These are phyloP conservation scores for Hypolimnas misippus DNA, from an alignment of 2,888 invertebrate genomes.

Conservation along the genomic window DNA sequence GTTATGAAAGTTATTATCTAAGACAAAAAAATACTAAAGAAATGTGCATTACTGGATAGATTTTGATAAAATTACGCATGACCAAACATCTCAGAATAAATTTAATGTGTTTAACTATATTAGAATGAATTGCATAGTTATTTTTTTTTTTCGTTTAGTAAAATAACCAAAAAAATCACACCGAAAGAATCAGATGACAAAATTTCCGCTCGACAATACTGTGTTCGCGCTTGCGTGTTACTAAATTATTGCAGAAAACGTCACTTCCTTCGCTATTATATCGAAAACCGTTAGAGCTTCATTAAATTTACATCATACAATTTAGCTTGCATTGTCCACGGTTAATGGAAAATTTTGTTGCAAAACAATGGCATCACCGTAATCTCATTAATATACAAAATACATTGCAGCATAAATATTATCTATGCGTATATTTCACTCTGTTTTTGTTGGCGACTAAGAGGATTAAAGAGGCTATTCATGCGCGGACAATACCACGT, in stretches of 20 bases:
- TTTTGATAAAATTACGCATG: no score
- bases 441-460: not conserved
- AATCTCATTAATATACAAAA: constrained; percentile 34
- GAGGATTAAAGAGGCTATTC: constrained; percentile 11
- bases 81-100: no score
- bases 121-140: no score
- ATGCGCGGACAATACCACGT: not conserved
- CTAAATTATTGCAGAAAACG: not conserved
- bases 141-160: no score
- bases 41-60: no score
- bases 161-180: no score
- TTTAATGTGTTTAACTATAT: no score
- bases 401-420: constrained; percentile 19
- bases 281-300: constrained; percentile 16
- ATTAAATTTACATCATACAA: constrained; percentile 35
- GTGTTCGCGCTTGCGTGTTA: not conserved
- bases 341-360: constrained; percentile 38
- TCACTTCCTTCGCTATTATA: constrained; percentile 8
- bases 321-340: constrained; percentile 37
- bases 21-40: no score
- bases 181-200: no score
- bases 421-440: constrained; percentile 22
- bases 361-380: constrained; percentile 37
- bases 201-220: no score
- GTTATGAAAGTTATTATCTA: no score